phyloP scores from a whole-genome alignment of 2,113 vertebrate species.

The Geococcyx californianus region DNA sequence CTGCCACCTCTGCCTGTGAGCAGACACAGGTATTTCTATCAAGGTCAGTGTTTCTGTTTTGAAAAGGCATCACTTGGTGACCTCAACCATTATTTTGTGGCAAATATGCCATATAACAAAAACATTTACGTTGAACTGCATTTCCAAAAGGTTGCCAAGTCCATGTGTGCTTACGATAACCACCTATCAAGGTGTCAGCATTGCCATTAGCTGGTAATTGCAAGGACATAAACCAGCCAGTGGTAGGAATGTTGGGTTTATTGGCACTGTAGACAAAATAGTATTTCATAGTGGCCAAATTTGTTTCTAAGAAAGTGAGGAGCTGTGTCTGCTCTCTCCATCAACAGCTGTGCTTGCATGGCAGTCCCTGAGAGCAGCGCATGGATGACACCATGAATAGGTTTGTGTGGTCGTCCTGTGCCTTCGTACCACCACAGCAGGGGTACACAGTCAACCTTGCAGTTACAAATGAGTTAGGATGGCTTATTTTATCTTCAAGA shows the following conservation, averaged over 20 bases:
- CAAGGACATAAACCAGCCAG: neutral
- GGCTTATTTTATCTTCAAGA: neutral
- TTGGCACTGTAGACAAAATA: neutral
- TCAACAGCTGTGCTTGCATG: accelerated
- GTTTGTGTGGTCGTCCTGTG: neutral
- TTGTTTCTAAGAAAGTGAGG: neutral
- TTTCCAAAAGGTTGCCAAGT: neutral
- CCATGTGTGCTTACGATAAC: neutral
- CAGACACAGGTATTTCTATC: neutral
- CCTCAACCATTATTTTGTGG: neutral
- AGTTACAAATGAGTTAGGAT: neutral
- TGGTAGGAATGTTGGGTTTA: neutral
- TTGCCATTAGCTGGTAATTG: neutral
- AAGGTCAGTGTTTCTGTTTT: neutral
- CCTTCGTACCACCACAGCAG: neutral
- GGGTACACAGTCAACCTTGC: neutral
- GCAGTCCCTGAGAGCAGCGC: neutral
- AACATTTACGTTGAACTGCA: neutral
- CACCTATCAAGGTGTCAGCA: neutral
- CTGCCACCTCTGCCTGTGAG: neutral
- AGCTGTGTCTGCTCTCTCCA: neutral
- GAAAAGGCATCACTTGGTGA: neutral
- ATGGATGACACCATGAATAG: neutral
- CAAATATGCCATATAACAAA: neutral
- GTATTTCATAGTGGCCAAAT: neutral